Evolutionary conservation across 2,888 invertebrate genomes (phyloP), one percentile per base, ranked within the genome.

Genomic region (Diaphora mendica): DNA sequence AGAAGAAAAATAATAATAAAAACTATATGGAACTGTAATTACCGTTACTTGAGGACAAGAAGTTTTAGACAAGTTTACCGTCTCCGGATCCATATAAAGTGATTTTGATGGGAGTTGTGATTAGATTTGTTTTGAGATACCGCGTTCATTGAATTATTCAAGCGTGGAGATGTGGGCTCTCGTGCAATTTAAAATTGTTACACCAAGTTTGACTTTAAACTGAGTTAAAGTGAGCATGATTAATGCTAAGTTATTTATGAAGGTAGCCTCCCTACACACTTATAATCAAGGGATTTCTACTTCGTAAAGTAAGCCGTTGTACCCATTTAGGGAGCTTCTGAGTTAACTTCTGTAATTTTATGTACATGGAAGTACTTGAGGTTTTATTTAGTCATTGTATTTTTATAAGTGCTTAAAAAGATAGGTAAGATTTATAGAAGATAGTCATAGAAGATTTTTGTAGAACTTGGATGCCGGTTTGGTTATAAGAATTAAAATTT

Each of bases 61-160:
- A 82, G 48, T 82, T 72, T 64, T 51, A 30, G 75, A 79, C 74
- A 78, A 82, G 75, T 81, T 82, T 72, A 74, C 74, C 83, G 70
- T 67, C 74, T 77, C 77, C 70, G 83, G 77, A 80, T 82, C 82
- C 80, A 82, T 86, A 83, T 88, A 86, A 88, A 88, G 85, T 85
- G 86, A 87, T 86, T 87, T 85, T 85, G 84, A 87, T 84, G 84
- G 78, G 87, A 91, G 88, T 90, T 91, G 86, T 89, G 89, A 91
- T 92, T 91, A 90, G 87, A 91, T 93, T 90, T 88, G 87, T 88
- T 87, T 86, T 86, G 85, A 82, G 87, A 86, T 88, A 88, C 86
- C 80, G 78, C 82, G 82, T 85, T 89, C 87, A 92, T 91, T 91
- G 90, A 91, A 92, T 93, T 91, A 92, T 92, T 91, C 88, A 92